Percentiles rank a stretch among this genome's conserved stretches.
These are phyloP conservation scores for Campoplex nolae DNA, from an alignment of 2,888 invertebrate genomes.

Conservation along the genomic window DNA sequence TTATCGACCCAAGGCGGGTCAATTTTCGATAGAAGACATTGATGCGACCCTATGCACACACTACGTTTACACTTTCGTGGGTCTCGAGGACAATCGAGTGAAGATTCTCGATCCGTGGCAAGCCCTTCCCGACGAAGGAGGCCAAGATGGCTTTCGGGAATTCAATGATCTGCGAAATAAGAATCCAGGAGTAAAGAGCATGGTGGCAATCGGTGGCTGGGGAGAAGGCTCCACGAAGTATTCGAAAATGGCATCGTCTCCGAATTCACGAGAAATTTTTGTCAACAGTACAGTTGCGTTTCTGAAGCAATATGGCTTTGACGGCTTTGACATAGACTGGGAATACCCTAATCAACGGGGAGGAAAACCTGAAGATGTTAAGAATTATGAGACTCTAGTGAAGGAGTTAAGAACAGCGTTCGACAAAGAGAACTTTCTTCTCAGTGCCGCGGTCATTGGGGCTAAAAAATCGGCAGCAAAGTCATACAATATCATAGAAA, in stretches of 20 bases:
- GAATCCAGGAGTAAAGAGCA: slow-evolving; percentile 86
- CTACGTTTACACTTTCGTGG: slow-evolving; percentile 91
- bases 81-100: slow-evolving; percentile 86
- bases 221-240: slow-evolving; percentile 88
- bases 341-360: slow-evolving; percentile 88
- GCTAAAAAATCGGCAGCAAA: slow-evolving; percentile 84
- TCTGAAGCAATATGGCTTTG: slow-evolving; percentile 87
- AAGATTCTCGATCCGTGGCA: slow-evolving; percentile 87
- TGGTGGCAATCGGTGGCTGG: slow-evolving; percentile 90
- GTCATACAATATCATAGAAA: slow-evolving; percentile 87
- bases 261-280: slow-evolving; percentile 85
- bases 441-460: slow-evolving; percentile 85
- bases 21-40: slow-evolving; percentile 89
- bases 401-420: slow-evolving; percentile 87
- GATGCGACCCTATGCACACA: slow-evolving; percentile 91
- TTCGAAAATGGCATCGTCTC: slow-evolving; percentile 86
- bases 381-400: slow-evolving; percentile 86
- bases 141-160: slow-evolving; percentile 85
- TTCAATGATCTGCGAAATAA: slow-evolving; percentile 86
- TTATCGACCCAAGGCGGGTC: slow-evolving; percentile 88
- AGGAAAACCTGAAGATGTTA: slow-evolving; percentile 83
- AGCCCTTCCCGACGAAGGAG: slow-evolving; percentile 86
- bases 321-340: slow-evolving; percentile 91
- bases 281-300: slow-evolving; percentile 86
- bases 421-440: slow-evolving; percentile 83